Evolutionary conservation across 30 jellyfish, hydroid and myxozoan species (phyloP).

Genomic region (Cassiopea andromeda): DNA sequence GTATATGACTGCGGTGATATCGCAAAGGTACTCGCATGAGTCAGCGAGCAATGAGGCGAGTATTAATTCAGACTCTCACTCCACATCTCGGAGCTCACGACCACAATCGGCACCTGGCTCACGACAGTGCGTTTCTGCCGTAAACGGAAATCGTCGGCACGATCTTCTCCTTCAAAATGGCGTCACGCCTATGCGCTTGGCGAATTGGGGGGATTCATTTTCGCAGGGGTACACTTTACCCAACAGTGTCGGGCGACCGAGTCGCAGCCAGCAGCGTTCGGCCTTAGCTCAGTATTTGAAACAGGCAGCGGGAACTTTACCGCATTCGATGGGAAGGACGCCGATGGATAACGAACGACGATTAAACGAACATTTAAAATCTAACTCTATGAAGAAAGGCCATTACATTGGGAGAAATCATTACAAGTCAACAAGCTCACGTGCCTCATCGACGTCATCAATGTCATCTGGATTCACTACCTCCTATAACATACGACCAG

Average conservation of each 20-base stretch:
- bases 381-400: slow-evolving; percentile 2
- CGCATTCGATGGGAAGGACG: slow-evolving; percentile 26
- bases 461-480: slow-evolving; percentile 78
- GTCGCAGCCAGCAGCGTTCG: slow-evolving; percentile 17
- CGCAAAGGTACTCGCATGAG: slow-evolving; percentile 56
- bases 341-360: slow-evolving; percentile 24
- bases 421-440: slow-evolving; percentile 85
- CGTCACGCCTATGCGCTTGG: slow-evolving; percentile 36
- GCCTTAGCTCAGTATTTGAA: slow-evolving; percentile 2
- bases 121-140: slow-evolving; percentile 51
- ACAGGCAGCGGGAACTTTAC: slow-evolving; percentile 5
- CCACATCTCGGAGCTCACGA: slow-evolving; percentile 21
- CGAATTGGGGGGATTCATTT: slow-evolving; percentile 42
- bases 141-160: slow-evolving; percentile 75
- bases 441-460: slow-evolving; percentile 89
- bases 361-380: slow-evolving; percentile 12
- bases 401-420: slow-evolving; percentile 25
- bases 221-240: slow-evolving; percentile 44
- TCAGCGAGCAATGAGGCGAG: slow-evolving; percentile 52
- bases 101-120: slow-evolving; percentile 89
- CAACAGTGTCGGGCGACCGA: slow-evolving; percentile 37
- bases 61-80: slow-evolving; percentile 14
- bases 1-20: slow-evolving; percentile 74
- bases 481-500: slow-evolving; percentile 77
- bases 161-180: slow-evolving; percentile 58